A percentile compares a stretch with the other conserved stretches of the same genome.
phyloP scores from a whole-genome alignment of 2,797 vertebrate species.

The Sciurus carolinensis region DNA sequence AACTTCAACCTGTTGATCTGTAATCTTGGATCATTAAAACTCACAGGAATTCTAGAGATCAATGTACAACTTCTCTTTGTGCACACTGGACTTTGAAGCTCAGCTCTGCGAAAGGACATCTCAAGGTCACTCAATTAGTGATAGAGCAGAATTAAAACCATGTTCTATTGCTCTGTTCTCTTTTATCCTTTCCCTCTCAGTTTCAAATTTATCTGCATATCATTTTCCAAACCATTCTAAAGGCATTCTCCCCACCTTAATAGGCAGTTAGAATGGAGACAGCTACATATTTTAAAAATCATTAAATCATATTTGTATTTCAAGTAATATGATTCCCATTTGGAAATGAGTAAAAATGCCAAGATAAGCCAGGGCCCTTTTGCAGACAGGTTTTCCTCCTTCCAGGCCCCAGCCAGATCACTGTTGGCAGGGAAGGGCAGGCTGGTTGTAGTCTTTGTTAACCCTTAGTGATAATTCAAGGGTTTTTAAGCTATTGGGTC shows the following conservation, averaged over 20 bases:
- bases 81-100: background rate
- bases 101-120: slow-evolving; percentile 6
- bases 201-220: slow-evolving; percentile 49
- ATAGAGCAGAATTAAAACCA: slow-evolving; percentile 19
- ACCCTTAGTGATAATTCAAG: slow-evolving; percentile 4
- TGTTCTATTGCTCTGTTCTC: background rate
- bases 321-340: slow-evolving; percentile 70
- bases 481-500: slow-evolving; percentile 16
- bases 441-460: background rate
- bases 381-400: slow-evolving; percentile 22
- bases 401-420: slow-evolving; percentile 25
- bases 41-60: slow-evolving; percentile 34
- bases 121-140: slow-evolving; percentile 33
- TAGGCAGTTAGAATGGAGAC: slow-evolving; percentile 70
- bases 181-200: slow-evolving; percentile 28
- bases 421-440: background rate
- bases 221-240: slow-evolving; percentile 63
- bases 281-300: slow-evolving; percentile 56
- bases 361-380: slow-evolving; percentile 41
- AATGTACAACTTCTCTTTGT: background rate
- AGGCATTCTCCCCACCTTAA: slow-evolving; percentile 61
- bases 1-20: slow-evolving; percentile 35
- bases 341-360: slow-evolving; percentile 48
- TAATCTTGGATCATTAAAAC: slow-evolving; percentile 57
- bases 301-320: slow-evolving; percentile 72